Evolutionary conservation across 2,888 invertebrate genomes (phyloP).

Genomic region (Rutpela maculata): DNA sequence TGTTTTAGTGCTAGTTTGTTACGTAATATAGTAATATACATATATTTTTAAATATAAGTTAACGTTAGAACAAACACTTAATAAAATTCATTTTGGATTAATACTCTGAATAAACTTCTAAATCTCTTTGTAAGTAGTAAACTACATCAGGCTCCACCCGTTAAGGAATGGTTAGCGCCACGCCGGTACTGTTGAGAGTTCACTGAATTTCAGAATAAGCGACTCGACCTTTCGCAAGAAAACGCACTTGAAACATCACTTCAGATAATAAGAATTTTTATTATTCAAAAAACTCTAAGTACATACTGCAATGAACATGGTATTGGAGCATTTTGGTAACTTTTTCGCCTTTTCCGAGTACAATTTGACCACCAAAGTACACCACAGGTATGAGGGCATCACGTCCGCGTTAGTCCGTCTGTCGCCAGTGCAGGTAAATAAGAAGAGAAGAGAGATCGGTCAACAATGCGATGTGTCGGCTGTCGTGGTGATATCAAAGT

Average conservation of each 20-base stretch:
- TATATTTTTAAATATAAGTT: no score
- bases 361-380: slow-evolving; percentile 62
- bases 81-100: no score
- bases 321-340: slow-evolving; percentile 43
- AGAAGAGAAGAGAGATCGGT: slow-evolving; percentile 25
- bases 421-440: slow-evolving; percentile 41
- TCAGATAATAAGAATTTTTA: neutral
- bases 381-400: slow-evolving; percentile 48
- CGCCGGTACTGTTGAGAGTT: no score
- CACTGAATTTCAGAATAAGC: neutral
- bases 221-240: neutral
- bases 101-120: no score
- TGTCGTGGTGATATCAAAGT: slow-evolving; percentile 59
- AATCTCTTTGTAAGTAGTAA: no score
- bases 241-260: neutral
- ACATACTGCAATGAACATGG: slow-evolving; percentile 27
- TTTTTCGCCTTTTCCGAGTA: slow-evolving; percentile 55
- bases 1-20: no score
- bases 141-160: no score
- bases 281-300: neutral
- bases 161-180: no score
- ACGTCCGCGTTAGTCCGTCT: slow-evolving; percentile 47
- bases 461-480: slow-evolving; percentile 52
- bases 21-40: no score
- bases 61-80: no score